These are phyloP conservation scores for Gracilinanus agilis DNA, from an alignment of 2,113 vertebrate species.

Conservation along the genomic window DNA sequence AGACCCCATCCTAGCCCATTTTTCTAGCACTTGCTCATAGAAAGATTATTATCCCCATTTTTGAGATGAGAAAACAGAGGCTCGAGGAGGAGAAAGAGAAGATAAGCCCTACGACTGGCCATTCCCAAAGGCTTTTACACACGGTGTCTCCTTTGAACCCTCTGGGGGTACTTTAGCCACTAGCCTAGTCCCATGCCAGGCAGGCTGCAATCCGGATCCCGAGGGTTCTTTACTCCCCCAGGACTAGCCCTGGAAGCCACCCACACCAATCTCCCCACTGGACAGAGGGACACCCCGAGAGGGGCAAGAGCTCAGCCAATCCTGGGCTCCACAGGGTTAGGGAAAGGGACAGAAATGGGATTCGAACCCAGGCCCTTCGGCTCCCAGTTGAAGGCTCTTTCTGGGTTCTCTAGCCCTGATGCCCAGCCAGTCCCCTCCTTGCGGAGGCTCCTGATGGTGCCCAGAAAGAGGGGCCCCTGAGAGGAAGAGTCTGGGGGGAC, in stretches of 20 bases:
- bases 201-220: background rate
- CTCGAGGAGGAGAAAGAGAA: background rate
- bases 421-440: too few relatives aligned
- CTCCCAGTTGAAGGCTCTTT: background rate
- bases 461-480: too few relatives aligned
- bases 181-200: background rate
- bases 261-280: background rate
- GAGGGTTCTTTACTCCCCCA: background rate
- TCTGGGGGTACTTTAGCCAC: too few relatives aligned
- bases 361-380: background rate
- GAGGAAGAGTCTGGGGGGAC: background rate
- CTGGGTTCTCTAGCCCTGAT: too few relatives aligned
- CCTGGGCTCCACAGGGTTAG: background rate
- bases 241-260: background rate
- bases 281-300: background rate
- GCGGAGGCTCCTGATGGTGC: background rate
- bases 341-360: background rate
- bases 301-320: background rate
- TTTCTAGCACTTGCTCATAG: background rate
- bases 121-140: background rate
- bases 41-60: background rate
- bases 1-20: rapidly evolving
- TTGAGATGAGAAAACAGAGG: background rate
- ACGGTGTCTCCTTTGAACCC: too few relatives aligned
- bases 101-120: background rate